Base-by-base conservation (phyloP, 37 sponge, comb jelly and placozoan genomes). In the Mnemiopsis leidyi region DNA sequence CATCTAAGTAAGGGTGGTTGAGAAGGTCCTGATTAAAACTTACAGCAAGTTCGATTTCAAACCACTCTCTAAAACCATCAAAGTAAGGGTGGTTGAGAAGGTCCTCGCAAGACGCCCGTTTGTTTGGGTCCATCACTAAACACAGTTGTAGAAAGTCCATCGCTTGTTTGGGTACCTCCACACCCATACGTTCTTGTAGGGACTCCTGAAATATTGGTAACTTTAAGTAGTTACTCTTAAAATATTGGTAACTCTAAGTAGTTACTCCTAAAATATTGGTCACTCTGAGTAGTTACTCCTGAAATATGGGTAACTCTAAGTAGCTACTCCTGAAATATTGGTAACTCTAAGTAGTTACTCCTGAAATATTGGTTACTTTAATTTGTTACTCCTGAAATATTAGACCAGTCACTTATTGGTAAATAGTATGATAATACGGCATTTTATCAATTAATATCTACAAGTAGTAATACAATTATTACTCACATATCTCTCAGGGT, bases 41-140 rank as follows among this genome's bases (percentile, higher is more conserved):
- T 33, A 95, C 95, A 88, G 97, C 95, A 37, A 98, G 92, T 39
- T 98, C 97, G 28, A 96, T 96, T 38, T 96, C 95, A 79, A 96
- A 97, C 96, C 97, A 95, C 18, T 98, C 98, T 85, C 98, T 69
- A 76, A 98, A 98, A 25, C 94, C 94, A 69, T 96, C 96, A 61
- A 98, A 98, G 92, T 95, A 96, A 23, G 95, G 94, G 82, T 98
- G 98, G 32, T 98, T 96, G 24, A 98, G 93, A 2, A 98, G 95
- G 39, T 98, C 97, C 48, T 95, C 96, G 73, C 97, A 97, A 28
- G 97, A 94, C 76, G 96, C 93, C 32, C 98, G 83, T 23, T 94
- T 95, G 69, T 94, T 36, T 37, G 98, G 98, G 5, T 98, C 98
- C 95, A 97, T 95, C 38, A 94, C 95, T 23, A 98, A 90, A 69